A percentile compares a stretch with the other conserved stretches of the same genome.
Conservation (phyloP, 2,888 invertebrate species). For the Coleophora deauratella region DNA sequence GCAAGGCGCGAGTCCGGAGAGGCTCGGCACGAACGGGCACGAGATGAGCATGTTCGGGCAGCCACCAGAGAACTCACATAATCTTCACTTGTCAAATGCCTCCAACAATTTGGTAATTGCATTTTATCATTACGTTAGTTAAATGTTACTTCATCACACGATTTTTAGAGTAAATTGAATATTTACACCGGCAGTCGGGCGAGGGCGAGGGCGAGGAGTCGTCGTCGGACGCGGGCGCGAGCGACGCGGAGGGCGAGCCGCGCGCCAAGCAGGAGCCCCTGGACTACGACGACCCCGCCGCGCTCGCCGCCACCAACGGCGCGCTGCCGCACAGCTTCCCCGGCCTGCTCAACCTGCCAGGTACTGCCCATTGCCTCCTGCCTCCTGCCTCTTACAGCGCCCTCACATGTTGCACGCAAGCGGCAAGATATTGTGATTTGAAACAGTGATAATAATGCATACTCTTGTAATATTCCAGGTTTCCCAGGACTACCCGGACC, state of each 20-base stretch:
- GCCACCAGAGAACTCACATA: conserved; percentile 82
- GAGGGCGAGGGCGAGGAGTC: conserved; percentile 83
- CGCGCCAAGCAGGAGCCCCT: conserved; percentile 83
- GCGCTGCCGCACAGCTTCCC: conserved; percentile 83
- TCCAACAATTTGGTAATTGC: conserved; percentile 67
- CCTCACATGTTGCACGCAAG: neutral
- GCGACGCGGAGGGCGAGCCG: conserved; percentile 77
- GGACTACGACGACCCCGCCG: conserved; percentile 80
- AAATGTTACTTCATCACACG: too few relatives aligned
- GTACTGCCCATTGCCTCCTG: too few relatives aligned
- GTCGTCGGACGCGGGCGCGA: conserved; percentile 87
- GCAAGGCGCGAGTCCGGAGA: conserved; percentile 73
- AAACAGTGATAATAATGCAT: too few relatives aligned
- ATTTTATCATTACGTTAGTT: too few relatives aligned
- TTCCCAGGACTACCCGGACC: conserved; percentile 85
- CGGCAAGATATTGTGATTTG: too few relatives aligned
- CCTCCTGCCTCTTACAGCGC: neutral
- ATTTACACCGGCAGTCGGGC: too few relatives aligned
- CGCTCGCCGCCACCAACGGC: conserved; percentile 77
- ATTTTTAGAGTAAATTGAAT: too few relatives aligned
- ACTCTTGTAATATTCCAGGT: conserved; percentile 61
- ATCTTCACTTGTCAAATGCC: conserved; percentile 68
- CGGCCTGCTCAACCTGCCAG: conserved; percentile 86
- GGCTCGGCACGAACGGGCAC: conserved; percentile 75
- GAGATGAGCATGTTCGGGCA: conserved; percentile 85